Evolutionary conservation across 2,888 invertebrate species (phyloP).

Genomic region (Agonopterix subpropinquella): DNA sequence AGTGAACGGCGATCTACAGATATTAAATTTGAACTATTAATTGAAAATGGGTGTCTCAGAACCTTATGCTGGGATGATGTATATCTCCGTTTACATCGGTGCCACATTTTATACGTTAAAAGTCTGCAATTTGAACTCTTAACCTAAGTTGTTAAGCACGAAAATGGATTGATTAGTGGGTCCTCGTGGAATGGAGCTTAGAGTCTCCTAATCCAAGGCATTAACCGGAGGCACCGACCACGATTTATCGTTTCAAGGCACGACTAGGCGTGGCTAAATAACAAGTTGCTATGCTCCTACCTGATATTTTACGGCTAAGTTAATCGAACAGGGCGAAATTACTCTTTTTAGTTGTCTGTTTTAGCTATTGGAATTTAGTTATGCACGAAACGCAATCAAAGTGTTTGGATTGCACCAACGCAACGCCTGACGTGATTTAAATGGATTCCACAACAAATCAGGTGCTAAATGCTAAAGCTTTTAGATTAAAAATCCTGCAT

Average conservation of each 20-base stretch:
- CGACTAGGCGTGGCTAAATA: slow-evolving; percentile 36
- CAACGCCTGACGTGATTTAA: too few species aligned
- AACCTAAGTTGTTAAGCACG: too few species aligned
- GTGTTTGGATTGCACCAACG: too few species aligned
- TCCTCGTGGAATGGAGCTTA: slow-evolving; percentile 10
- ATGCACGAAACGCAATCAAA: too few species aligned
- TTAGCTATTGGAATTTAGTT: too few species aligned
- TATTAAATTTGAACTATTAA: slow-evolving; percentile 12
- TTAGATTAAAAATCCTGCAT: too few species aligned
- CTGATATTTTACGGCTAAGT: slow-evolving; percentile 31
- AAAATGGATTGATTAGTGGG: too few species aligned
- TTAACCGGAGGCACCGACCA: slow-evolving; percentile 46
- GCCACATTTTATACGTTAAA: slow-evolving; percentile 8
- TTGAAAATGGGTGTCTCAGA: slow-evolving; percentile 15
- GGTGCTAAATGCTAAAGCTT: too few species aligned
- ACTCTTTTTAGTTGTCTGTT: slow-evolving; percentile 3
- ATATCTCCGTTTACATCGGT: slow-evolving; percentile 43
- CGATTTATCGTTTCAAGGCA: slow-evolving; percentile 48
- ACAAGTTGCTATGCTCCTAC: slow-evolving; percentile 41
- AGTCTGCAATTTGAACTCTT: too few species aligned
- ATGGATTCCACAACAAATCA: too few species aligned
- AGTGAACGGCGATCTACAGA: not conserved
- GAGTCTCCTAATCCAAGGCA: slow-evolving; percentile 50
- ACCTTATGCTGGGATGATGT: slow-evolving; percentile 37
- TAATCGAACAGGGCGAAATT: slow-evolving; percentile 15